phyloP scores from a whole-genome alignment of 2,797 vertebrate genomes.

The Chelon auratus region DNA sequence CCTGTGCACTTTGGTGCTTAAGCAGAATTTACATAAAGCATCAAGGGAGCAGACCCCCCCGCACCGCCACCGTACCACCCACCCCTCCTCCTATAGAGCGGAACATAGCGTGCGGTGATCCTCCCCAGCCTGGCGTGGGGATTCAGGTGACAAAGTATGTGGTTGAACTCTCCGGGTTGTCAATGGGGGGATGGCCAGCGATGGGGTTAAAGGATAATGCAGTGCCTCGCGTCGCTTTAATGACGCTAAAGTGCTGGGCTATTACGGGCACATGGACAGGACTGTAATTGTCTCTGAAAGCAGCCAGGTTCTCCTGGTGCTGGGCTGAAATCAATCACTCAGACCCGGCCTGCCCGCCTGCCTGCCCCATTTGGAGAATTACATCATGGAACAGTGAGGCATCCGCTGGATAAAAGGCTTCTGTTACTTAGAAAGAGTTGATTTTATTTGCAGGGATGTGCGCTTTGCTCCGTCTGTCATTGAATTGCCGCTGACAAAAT shows the following conservation, averaged over 20 bases:
- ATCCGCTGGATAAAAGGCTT: slow-evolving; percentile 82
- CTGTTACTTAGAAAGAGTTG: slow-evolving; percentile 79
- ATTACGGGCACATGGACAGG: slow-evolving; percentile 87
- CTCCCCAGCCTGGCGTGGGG: slow-evolving; percentile 65
- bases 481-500: slow-evolving; percentile 75
- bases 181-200: slow-evolving; percentile 84
- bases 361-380: slow-evolving; percentile 87
- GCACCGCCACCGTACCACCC: not conserved
- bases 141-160: slow-evolving; percentile 83
- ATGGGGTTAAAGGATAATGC: slow-evolving; percentile 91
- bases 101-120: slow-evolving; percentile 50
- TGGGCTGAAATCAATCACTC: slow-evolving; percentile 91
- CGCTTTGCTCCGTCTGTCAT: slow-evolving; percentile 63
- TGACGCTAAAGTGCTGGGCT: slow-evolving; percentile 88
- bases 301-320: slow-evolving; percentile 89
- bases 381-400: slow-evolving; percentile 83
- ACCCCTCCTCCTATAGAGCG: slow-evolving; percentile 20
- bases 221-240: slow-evolving; percentile 89
- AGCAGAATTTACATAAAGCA: slow-evolving; percentile 76
- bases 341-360: slow-evolving; percentile 76
- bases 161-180: slow-evolving; percentile 84
- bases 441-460: slow-evolving; percentile 80
- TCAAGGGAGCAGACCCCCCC: slow-evolving; percentile 43
- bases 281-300: slow-evolving; percentile 93
- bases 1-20: slow-evolving; percentile 71